phyloP scores from a whole-genome alignment of 2,888 invertebrate genomes.

The Dynastes maya region DNA sequence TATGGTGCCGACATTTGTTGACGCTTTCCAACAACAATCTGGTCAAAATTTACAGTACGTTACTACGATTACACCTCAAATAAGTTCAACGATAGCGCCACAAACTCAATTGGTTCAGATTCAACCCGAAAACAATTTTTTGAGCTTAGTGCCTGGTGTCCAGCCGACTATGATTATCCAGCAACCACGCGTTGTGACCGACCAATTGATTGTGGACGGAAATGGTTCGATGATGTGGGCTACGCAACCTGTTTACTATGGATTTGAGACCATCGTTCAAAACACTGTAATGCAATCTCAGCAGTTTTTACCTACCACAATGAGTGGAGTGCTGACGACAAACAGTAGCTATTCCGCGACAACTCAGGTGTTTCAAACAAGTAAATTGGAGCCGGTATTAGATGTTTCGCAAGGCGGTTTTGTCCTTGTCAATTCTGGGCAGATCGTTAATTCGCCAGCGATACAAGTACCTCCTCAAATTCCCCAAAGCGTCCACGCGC shows the following conservation, averaged over 20 bases:
- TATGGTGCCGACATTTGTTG: slow-evolving; percentile 78
- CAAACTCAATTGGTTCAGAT: slow-evolving; percentile 70
- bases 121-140: slow-evolving; percentile 69
- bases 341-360: slow-evolving; percentile 90
- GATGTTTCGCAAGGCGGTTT: slow-evolving; percentile 81
- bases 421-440: slow-evolving; percentile 79
- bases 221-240: slow-evolving; percentile 68
- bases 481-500: slow-evolving; percentile 41
- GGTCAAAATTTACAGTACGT: slow-evolving; percentile 85
- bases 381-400: slow-evolving; percentile 87
- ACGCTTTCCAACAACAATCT: slow-evolving; percentile 80
- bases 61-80: slow-evolving; percentile 76
- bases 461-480: slow-evolving; percentile 55
- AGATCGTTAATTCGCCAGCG: slow-evolving; percentile 69
- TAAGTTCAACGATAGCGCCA: slow-evolving; percentile 60
- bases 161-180: slow-evolving; percentile 68
- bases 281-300: slow-evolving; percentile 93
- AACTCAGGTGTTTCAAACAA: slow-evolving; percentile 88
- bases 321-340: slow-evolving; percentile 85
- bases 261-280: slow-evolving; percentile 89
- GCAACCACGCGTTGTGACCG: slow-evolving; percentile 64
- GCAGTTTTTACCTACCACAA: slow-evolving; percentile 86
- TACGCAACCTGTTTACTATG: slow-evolving; percentile 82
- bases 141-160: slow-evolving; percentile 67
- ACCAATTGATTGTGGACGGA: slow-evolving; percentile 67